Percentiles rank a stretch among this genome's conserved stretches.
Evolutionary conservation across 64 coral and sea anemone genomes (phyloP).

Genomic region (Montipora foliosa): DNA sequence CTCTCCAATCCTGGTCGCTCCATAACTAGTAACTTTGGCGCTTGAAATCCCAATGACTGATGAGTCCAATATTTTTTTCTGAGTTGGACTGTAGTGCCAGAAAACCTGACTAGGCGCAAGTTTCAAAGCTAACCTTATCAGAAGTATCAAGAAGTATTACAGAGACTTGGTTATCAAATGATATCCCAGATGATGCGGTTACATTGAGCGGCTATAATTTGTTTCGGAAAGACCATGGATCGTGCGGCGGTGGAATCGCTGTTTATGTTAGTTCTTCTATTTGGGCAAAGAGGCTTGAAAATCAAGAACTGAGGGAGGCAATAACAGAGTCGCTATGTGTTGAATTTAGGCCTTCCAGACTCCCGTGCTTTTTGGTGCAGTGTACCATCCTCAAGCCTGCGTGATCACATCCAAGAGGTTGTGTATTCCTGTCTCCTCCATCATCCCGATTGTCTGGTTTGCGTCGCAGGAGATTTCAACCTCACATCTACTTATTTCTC

Average conservation of each 20-base stretch:
- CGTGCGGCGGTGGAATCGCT: conserved; percentile 3
- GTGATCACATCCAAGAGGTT: conserved; percentile 7
- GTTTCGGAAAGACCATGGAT: conserved; percentile 42
- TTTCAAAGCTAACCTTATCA: not conserved
- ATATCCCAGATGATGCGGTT: conserved; percentile 2
- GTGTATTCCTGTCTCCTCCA: conserved; percentile 34
- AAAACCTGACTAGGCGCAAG: not conserved
- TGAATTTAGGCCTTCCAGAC: conserved; percentile 9
- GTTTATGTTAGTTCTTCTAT: conserved; percentile 45
- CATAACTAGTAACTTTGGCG: not conserved
- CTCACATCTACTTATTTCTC: conserved; percentile 10
- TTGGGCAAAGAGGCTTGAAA: not conserved
- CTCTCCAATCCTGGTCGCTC: not conserved
- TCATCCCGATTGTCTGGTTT: conserved; percentile 32
- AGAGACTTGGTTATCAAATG: not conserved
- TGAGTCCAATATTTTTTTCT: conserved; percentile 10
- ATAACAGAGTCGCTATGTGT: conserved; percentile 36
- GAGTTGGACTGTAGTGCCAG: not conserved
- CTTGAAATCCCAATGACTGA: conserved; percentile 3
- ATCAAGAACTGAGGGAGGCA: not conserved
- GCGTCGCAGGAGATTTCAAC: conserved; percentile 37
- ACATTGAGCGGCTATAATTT: conserved; percentile 19
- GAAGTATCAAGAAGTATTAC: not conserved
- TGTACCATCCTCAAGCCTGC: conserved; percentile 25
- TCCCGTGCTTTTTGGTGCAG: conserved; percentile 19